Conservation (phyloP, 2,113 vertebrate species). For the Glaucomys volans region DNA sequence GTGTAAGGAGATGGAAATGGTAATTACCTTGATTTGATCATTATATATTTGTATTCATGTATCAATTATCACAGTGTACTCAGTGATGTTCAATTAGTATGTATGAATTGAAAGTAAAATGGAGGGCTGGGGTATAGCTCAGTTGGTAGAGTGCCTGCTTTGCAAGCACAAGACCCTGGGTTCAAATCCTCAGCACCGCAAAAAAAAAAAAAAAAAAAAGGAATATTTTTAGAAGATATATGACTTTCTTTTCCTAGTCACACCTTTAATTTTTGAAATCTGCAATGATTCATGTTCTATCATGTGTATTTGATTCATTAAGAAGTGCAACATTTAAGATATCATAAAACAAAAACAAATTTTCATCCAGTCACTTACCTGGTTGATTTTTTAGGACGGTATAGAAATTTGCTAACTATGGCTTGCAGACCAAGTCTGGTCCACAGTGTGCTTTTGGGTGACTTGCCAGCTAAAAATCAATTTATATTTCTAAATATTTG, state of each 20-base stretch:
- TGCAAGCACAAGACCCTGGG: too few species aligned
- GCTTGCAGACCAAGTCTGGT: background rate
- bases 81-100: background rate
- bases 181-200: too few species aligned
- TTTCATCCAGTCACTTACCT: background rate
- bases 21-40: background rate
- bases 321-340: background rate
- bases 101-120: background rate
- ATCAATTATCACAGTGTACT: background rate
- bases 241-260: background rate
- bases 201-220: too few species aligned
- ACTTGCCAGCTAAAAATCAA: background rate
- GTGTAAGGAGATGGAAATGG: background rate
- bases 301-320: background rate
- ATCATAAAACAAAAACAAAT: background rate
- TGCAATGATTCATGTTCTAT: background rate
- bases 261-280: background rate
- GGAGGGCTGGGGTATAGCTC: too few species aligned
- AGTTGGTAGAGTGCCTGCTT: too few species aligned
- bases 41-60: background rate
- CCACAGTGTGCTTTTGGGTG: background rate
- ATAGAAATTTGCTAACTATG: background rate
- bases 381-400: background rate
- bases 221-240: background rate
- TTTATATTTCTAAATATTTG: slow-evolving; percentile 10